Conservation (phyloP, 2,797 vertebrate genomes). For the Ceyx erithaca region DNA sequence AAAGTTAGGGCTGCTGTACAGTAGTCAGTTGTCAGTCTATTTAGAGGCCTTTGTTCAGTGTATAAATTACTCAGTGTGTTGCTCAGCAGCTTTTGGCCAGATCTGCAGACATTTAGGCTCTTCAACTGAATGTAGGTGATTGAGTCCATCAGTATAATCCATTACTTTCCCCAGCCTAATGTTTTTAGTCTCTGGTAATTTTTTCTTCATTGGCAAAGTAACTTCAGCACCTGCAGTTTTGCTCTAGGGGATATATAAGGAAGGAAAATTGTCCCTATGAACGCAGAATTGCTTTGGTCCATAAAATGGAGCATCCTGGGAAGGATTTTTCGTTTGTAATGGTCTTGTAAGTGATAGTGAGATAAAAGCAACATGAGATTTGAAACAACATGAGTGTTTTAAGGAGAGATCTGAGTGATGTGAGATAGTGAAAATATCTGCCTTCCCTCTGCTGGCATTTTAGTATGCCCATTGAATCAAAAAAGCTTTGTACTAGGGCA, state of each 20-base stretch:
- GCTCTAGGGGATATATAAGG: conserved; percentile 8
- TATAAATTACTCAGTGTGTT: not conserved
- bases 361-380: conserved; percentile 38
- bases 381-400: conserved; percentile 36
- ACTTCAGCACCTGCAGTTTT: conserved; percentile 30
- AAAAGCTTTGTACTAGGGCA: not conserved
- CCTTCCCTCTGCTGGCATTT: not conserved
- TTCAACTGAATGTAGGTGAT: not conserved
- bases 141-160: conserved; percentile 8
- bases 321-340: conserved; percentile 62
- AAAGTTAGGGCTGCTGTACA: not conserved
- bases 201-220: conserved; percentile 1
- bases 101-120: not conserved
- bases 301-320: conserved; percentile 30
- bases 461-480: not conserved
- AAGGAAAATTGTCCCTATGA: conserved; percentile 44
- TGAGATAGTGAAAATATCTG: not conserved
- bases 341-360: conserved; percentile 9
- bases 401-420: conserved; percentile 13
- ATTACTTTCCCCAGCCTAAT: not conserved
- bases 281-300: conserved; percentile 37
- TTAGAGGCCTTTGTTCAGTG: not conserved
- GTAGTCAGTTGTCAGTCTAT: rapidly evolving
- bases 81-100: not conserved
- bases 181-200: conserved; percentile 11